These are phyloP conservation scores for Achatina immaculata DNA, from an alignment of 1,140 invertebrate genomes.

Conservation along the genomic window DNA sequence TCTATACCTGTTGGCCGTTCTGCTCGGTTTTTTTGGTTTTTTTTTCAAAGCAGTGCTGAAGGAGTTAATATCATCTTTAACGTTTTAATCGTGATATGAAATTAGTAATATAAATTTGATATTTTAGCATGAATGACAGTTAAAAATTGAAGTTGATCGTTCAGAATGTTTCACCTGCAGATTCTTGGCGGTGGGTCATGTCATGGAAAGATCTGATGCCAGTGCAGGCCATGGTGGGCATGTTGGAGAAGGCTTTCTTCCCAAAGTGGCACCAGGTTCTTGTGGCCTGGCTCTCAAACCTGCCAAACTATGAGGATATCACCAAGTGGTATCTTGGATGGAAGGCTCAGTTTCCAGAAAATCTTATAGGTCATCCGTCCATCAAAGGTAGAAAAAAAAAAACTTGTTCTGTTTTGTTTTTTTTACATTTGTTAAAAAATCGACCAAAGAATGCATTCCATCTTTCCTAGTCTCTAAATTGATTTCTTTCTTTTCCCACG, in stretches of 20 bases:
- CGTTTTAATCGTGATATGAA: too few relatives aligned
- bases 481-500: background rate
- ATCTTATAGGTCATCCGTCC: conserved; percentile 78
- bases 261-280: conserved; percentile 86
- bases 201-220: conserved; percentile 87
- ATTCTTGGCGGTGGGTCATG: conserved; percentile 88
- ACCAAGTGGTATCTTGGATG: conserved; percentile 90
- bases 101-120: too few relatives aligned
- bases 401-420: background rate
- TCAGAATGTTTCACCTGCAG: too few relatives aligned
- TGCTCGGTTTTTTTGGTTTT: too few relatives aligned
- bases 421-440: background rate
- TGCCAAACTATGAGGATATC: conserved; percentile 81
- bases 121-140: too few relatives aligned
- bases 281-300: conserved; percentile 84
- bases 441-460: background rate
- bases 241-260: conserved; percentile 89
- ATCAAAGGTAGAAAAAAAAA: conserved; percentile 76
- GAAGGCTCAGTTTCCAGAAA: conserved; percentile 83
- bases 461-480: background rate
- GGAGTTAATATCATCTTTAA: too few relatives aligned
- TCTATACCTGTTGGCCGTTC: too few relatives aligned
- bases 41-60: too few relatives aligned
- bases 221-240: conserved; percentile 77
- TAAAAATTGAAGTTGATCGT: too few relatives aligned